Base-by-base conservation (phyloP, 2,113 vertebrate species). In the Oncorhynchus tshawytscha region DNA sequence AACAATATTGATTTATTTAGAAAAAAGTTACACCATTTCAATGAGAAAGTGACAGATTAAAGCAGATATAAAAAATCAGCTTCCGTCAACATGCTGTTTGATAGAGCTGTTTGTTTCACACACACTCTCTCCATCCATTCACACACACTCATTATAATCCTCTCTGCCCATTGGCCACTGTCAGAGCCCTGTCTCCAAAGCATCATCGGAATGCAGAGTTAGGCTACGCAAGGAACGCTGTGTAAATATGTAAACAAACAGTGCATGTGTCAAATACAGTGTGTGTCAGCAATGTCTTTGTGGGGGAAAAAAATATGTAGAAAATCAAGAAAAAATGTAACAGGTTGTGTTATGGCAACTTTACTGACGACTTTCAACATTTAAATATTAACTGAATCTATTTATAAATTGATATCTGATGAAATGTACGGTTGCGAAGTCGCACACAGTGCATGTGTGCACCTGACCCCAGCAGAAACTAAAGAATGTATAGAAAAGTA, bases 131-230 rank as follows among this genome's bases (percentile, higher is more conserved):
- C 13, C 15, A 34, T 31, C 15, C 25, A 73, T 57, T 62, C 57
- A 62, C 57, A 62, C 57, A 60, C 71, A 72, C 70, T 16, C 2
- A 90, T 90, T 86, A 62, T 29, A 66, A 66, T 48, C 82, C 78
- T 13, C 20, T 39, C 27, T 27, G 79, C 73, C 72, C 51, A 92
- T 90, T 92, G 90, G 91, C 81, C 81, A 49, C 70, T 22, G 65
- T 11, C 22, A 24, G 12, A 70, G 76, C 82, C 39, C 85, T 90
- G 90, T 92, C 81, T 91, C 91, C 91, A 89, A 90, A 92, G 90
- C 91, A 92, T 92, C 87, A 86, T 60, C 31, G 85, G 83, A 84
- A 90, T 89, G 85, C 88, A n/a, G 31, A 77, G 34, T 73, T 76
- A 72, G 72, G 75, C 81, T 0, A 85, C 81, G 65, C 91, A 91